Base-by-base conservation (phyloP, 2,797 vertebrate genomes). In the Lateolabrax maculatus region DNA sequence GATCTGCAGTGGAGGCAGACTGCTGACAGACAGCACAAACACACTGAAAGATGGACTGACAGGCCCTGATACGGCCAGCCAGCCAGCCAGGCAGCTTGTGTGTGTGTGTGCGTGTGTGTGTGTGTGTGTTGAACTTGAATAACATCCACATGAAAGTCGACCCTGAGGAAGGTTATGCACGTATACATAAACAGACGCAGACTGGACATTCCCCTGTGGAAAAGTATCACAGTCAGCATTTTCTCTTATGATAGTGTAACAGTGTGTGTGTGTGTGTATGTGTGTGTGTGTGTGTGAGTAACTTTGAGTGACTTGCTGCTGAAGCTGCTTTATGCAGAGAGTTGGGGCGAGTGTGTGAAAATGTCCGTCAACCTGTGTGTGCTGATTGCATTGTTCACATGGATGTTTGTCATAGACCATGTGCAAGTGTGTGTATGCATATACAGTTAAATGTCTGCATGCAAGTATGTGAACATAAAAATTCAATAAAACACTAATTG, bases 21-120 rank as follows among this genome's bases (percentile, higher is more conserved):
- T 61, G 79, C 74, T 79, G 77, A 87, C 79, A 83, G 72, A 81
- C 66, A 62, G 58, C 51, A 57, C 65, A 83, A 75, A 79, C 74
- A 81, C 48, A 76, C 62, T 77, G 77, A 78, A 52, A 76, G 80
- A 74, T 63, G 63, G 76, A 84, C 51, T 48, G 58, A 78, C 78
- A 74, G 46, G n/a, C 25, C 12, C 18, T 1, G 6, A 81, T 44
- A 65, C 8, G 0, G 62, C 49, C 57, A 57, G 52, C 31, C 58
- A 71, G 52, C 10, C 8, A 0, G 62, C 49, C 57, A 57, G 52
- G 31, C 58, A 71, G 52, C 13, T 4, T 34, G 29, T 10, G 55
- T 23, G 36, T 27, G 37, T 15, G 41, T 21, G 66, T 36, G 39
- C 21, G 49, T 55, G 6, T 46, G 63, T 41, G 6, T 25, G 60